phyloP scores from a whole-genome alignment of 1,140 invertebrate species.

The Helicoverpa zea region DNA sequence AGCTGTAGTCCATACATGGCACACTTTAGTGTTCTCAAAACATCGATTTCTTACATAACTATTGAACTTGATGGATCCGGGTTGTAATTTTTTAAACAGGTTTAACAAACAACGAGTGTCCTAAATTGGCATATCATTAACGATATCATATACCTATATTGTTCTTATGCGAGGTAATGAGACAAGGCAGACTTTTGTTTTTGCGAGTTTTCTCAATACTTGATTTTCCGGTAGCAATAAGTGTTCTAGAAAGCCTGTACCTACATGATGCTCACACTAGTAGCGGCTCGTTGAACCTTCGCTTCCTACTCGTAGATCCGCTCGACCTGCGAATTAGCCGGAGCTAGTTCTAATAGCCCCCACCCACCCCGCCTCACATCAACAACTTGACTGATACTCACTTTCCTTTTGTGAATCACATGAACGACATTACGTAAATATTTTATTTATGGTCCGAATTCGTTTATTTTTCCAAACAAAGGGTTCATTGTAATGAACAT shows the following conservation, averaged over 20 bases:
- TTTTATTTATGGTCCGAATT: conserved; percentile 8
- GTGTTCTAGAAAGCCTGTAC: conserved; percentile 19
- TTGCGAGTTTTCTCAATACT: conserved; percentile 16
- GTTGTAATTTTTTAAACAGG: conserved; percentile 37
- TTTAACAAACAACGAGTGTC: conserved; percentile 6
- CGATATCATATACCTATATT: not conserved
- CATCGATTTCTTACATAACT: conserved; percentile 46
- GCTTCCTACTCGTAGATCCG: conserved; percentile 35
- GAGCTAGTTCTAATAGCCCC: conserved; percentile 29
- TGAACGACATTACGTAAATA: conserved; percentile 43
- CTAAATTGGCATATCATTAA: conserved; percentile 36
- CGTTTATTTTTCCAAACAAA: not conserved
- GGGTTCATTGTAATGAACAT: not conserved
- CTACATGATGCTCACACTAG: not conserved
- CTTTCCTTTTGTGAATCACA: conserved; percentile 67
- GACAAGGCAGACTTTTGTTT: not conserved
- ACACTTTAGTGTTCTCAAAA: conserved; percentile 41
- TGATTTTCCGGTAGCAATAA: not conserved
- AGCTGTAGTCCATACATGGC: conserved; percentile 21
- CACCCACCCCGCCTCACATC: conserved; percentile 16
- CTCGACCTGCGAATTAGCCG: conserved; percentile 30
- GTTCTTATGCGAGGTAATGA: conserved; percentile 22
- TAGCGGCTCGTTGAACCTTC: conserved; percentile 2
- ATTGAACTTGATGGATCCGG: conserved; percentile 35
- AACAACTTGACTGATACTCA: conserved; percentile 50